Base-by-base conservation (phyloP, 2,888 invertebrate species). In the Rotaria socialis region DNA sequence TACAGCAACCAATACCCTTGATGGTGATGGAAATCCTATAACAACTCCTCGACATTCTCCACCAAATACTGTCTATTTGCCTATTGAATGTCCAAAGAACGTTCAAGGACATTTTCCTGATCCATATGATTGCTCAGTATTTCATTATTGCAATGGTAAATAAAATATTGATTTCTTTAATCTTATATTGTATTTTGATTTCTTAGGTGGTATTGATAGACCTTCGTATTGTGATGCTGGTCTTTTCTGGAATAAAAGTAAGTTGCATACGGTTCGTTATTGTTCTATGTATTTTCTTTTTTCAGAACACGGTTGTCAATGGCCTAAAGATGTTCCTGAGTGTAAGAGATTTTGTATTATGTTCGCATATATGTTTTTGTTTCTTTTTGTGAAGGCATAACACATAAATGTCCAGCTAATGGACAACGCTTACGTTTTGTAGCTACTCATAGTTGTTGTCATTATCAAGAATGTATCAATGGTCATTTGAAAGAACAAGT, bases 381-480 rank as follows among this genome's bases (percentile, higher is more conserved):
- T 2, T n/a, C 47, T 22, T n/a, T 10, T 58, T 74, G 87, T 60
- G 43, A 84, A 74, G 35, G 35, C 35, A 2, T 2, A 35, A 35
- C 2, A 2, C 85, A 85, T 55, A 67, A 74, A 24, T 87, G 87
- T 84, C 87, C 87, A 27, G 75, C 58, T 0, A 85, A 75, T 67
- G 87, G 87, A 24, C 80, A 85, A 60, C 55, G 87, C 85, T 84
- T 87, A 56, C 75, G 55, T 27, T 87, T 87, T 60, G 87, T 87
- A 11, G 47, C 22, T 47, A 22, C 86, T 19, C 52, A 67, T n/a
- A 86, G 85, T 35, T 87, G 87, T 84, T 87, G 87, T 58, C 75
- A 85, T 50, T 87, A 87, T 58, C 85, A 58, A 24, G 87, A 87
- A 67, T 87, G 87, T 80, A 85, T 87, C 27, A 87, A 80, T 67